Evolutionary conservation across 1,140 invertebrate species (phyloP).

Genomic region (Heliconius eleuchia): DNA sequence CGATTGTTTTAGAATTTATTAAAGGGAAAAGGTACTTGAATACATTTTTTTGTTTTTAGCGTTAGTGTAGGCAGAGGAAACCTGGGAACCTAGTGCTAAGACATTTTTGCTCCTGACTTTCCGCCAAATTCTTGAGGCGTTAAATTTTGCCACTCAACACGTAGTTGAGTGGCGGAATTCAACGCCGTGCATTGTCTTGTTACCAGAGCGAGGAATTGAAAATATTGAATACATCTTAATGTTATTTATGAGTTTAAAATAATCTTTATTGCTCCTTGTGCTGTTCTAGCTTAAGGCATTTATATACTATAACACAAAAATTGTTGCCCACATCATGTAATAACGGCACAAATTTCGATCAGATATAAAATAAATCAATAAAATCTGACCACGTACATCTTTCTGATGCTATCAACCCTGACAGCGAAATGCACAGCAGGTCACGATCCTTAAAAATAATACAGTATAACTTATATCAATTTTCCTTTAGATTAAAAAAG

Average conservation of each 20-base stretch:
- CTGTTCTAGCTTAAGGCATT: background rate
- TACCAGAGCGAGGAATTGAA: too few species aligned
- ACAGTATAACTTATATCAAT: conserved; percentile 15
- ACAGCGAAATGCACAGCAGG: conserved; percentile 32
- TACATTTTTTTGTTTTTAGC: too few species aligned
- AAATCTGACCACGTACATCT: conserved; percentile 30
- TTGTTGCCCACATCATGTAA: conserved; percentile 13
- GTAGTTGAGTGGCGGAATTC: too few species aligned
- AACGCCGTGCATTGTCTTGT: too few species aligned
- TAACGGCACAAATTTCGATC: conserved; percentile 33
- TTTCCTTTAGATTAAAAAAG: conserved; percentile 20
- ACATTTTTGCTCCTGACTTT: too few species aligned
- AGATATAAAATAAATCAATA: conserved; percentile 34
- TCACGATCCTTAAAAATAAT: conserved; percentile 38
- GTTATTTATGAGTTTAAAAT: background rate
- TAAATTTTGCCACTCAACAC: too few species aligned
- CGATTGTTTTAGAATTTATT: background rate
- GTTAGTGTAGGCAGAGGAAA: too few species aligned
- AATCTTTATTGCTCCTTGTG: background rate
- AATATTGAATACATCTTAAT: background rate
- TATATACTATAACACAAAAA: background rate
- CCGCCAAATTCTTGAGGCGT: too few species aligned
- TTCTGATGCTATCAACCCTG: conserved; percentile 34
- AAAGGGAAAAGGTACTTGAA: background rate
- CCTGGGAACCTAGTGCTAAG: too few species aligned